These are phyloP conservation scores for Percopsis omiscomaycus DNA, from an alignment of 2,797 vertebrate genomes.

Conservation along the genomic window DNA sequence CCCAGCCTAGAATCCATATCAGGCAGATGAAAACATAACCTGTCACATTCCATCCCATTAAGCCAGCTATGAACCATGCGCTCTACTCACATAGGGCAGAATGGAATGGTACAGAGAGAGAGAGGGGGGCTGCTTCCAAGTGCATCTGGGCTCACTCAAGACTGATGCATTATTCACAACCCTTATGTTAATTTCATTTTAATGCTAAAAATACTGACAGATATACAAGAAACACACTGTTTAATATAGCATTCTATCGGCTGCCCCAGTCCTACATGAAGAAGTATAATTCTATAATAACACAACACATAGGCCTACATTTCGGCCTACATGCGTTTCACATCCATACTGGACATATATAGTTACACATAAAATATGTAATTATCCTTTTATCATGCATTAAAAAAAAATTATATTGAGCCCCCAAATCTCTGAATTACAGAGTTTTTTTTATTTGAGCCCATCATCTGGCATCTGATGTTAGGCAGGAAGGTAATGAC, in stretches of 20 bases:
- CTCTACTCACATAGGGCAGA: conserved; percentile 71
- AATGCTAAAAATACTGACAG: conserved; percentile 69
- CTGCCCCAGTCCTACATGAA: conserved; percentile 23
- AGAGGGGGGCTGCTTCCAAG: conserved; percentile 31
- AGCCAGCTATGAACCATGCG: conserved; percentile 79
- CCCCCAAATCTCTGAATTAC: conserved; percentile 71
- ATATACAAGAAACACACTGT: conserved; percentile 59
- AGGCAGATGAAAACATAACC: conserved; percentile 78
- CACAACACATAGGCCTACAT: background rate
- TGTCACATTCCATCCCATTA: conserved; percentile 86
- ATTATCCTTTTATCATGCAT: conserved; percentile 72
- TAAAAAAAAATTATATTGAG: conserved; percentile 61
- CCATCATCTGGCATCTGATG: conserved; percentile 76
- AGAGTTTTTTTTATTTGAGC: conserved; percentile 35
- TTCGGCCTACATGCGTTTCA: conserved; percentile 27
- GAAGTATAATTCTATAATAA: conserved; percentile 38
- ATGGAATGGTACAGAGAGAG: conserved; percentile 39
- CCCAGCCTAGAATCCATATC: conserved; percentile 71
- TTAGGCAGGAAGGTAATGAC: conserved; percentile 74
- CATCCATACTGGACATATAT: conserved; percentile 52
- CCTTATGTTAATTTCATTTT: conserved; percentile 83
- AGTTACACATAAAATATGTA: conserved; percentile 54
- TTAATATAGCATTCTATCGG: conserved; percentile 17
- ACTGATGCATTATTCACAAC: conserved; percentile 82
- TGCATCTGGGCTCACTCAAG: conserved; percentile 77